A percentile compares a stretch with the other conserved stretches of the same genome.
phyloP scores from a whole-genome alignment of 2,113 vertebrate species.

The Lucifuga dentata region DNA sequence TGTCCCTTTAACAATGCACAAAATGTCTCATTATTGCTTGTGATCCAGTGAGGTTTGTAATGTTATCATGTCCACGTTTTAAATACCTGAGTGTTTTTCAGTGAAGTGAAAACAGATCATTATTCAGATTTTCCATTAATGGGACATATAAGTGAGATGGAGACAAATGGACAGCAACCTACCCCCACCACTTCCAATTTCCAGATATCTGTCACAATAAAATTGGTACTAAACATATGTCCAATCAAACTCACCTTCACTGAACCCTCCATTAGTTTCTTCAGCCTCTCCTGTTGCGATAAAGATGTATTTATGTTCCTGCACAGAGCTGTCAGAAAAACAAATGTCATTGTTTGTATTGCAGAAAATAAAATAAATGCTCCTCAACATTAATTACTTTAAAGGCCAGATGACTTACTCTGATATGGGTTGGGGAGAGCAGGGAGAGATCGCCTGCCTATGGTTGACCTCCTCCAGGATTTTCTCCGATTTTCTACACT shows the following conservation, averaged over 20 bases:
- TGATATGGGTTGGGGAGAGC: slow-evolving; percentile 65
- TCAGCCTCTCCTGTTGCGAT: slow-evolving; percentile 75
- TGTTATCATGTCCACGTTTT: too few relatives aligned
- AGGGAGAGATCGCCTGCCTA: slow-evolving; percentile 80
- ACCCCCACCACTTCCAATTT: too few relatives aligned
- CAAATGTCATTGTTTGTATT: neutral
- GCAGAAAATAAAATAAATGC: neutral
- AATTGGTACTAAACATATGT: too few relatives aligned
- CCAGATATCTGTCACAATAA: too few relatives aligned
- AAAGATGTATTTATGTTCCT: slow-evolving; percentile 75
- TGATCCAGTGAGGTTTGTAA: too few relatives aligned
- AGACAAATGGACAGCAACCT: too few relatives aligned
- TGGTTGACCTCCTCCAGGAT: slow-evolving; percentile 83
- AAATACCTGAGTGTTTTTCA: too few relatives aligned
- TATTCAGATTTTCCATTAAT: too few relatives aligned
- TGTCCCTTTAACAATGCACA: too few relatives aligned
- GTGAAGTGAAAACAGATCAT: too few relatives aligned
- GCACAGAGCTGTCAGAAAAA: slow-evolving; percentile 64
- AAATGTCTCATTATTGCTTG: too few relatives aligned
- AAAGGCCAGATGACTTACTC: slow-evolving; percentile 59
- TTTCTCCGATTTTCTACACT: slow-evolving; percentile 66
- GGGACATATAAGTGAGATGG: too few relatives aligned
- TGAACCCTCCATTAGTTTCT: slow-evolving; percentile 79
- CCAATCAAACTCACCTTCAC: slow-evolving; percentile 68
- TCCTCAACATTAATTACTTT: fast-evolving